Conservation (phyloP, 2,797 vertebrate species). For the Halcyon badia region DNA sequence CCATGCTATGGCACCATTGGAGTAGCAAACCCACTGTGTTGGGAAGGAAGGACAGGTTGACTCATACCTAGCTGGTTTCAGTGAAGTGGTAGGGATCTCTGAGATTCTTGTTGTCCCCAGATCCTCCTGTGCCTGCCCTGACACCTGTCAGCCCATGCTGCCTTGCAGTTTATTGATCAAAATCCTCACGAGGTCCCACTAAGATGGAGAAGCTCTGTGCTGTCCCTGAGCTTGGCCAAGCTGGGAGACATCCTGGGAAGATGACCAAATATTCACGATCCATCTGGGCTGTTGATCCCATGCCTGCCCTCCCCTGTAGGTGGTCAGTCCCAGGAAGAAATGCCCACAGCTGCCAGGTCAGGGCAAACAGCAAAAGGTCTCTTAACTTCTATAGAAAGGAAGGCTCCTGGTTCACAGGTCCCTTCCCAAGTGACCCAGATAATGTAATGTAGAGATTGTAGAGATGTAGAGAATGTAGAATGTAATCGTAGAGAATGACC, state of each 20-base stretch:
- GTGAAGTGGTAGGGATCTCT: background rate
- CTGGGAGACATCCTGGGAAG: background rate
- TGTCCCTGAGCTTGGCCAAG: background rate
- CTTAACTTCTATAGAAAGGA: background rate
- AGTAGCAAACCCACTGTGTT: background rate
- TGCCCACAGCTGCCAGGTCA: background rate
- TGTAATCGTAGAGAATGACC: background rate
- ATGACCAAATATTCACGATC: background rate
- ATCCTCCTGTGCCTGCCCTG: conserved; percentile 24
- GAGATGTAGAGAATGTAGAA: too few species aligned
- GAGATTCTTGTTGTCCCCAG: conserved; percentile 50
- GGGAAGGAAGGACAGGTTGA: background rate
- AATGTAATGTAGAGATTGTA: too few species aligned
- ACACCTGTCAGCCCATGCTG: conserved; percentile 56
- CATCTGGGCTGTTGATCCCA: background rate
- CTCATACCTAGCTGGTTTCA: conserved; percentile 5
- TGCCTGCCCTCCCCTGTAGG: background rate
- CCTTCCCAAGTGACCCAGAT: background rate
- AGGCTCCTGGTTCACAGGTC: background rate
- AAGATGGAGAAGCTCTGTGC: background rate
- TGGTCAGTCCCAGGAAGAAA: background rate
- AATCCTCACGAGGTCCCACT: background rate
- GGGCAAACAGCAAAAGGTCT: background rate
- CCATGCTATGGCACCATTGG: background rate
- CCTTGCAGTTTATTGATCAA: conserved; percentile 27